Percentiles rank a stretch among this genome's conserved stretches.
These are phyloP conservation scores for Cuculus canorus DNA, from an alignment of 2,797 vertebrate species.

Conservation along the genomic window DNA sequence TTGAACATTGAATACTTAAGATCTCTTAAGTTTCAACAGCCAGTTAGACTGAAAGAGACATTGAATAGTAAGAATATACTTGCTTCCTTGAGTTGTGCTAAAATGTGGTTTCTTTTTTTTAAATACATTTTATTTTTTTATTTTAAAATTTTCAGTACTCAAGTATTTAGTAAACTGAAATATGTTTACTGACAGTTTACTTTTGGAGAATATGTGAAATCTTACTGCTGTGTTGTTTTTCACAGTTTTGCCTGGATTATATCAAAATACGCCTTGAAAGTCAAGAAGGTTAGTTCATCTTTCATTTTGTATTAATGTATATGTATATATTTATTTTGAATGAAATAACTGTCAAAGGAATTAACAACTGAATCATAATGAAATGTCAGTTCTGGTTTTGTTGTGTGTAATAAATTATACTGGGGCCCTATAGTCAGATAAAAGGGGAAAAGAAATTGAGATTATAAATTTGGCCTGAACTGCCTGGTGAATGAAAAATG, in stretches of 20 bases:
- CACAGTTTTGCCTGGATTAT: conserved; percentile 89
- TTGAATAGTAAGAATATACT: not conserved
- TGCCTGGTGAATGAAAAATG: not conserved
- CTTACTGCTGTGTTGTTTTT: conserved; percentile 26
- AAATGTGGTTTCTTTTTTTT: not conserved
- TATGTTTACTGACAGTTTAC: not conserved
- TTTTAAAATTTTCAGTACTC: not conserved
- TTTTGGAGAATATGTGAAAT: not conserved
- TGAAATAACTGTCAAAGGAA: not conserved
- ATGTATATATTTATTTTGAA: not conserved
- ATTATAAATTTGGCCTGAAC: not conserved
- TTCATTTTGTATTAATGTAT: not conserved
- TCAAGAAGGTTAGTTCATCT: conserved; percentile 71
- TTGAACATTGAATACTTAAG: not conserved
- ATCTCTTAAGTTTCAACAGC: not conserved
- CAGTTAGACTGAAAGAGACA: not conserved
- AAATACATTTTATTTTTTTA: not conserved
- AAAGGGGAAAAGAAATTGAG: not conserved
- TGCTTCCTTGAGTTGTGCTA: not conserved
- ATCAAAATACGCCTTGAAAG: conserved; percentile 93
- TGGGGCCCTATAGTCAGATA: not conserved
- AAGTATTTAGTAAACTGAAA: not conserved
- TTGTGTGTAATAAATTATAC: not conserved
- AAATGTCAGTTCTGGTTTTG: not conserved
- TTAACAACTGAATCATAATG: not conserved